Base-by-base conservation (phyloP, 2,888 invertebrate genomes). In the Phortica okadai region DNA sequence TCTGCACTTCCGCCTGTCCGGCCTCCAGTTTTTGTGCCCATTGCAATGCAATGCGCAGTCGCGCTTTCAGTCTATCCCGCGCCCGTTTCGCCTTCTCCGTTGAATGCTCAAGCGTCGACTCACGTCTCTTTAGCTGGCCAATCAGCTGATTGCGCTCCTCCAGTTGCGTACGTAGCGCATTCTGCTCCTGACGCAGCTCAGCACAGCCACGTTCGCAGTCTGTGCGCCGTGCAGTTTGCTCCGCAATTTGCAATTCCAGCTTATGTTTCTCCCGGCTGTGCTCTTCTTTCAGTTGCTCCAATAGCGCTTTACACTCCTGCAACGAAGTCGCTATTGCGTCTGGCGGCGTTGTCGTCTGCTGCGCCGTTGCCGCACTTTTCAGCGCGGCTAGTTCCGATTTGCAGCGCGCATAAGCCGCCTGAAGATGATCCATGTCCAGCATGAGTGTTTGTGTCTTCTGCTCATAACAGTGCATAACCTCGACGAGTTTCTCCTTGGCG, bases 221-320 rank as follows among this genome's bases (percentile, higher is more conserved):
- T 0, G 69, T 8, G n/a, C 80, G 79, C 5, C 79, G 77, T 58
- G 81, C 75, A 21, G 75, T 76, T 2, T 87, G 73, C 7, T 87
- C 83, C 5, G 75, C 78, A 11, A 87, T 75, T 56, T 84, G 85
- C 1, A 80, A 92, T 1, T 91, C 91, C 66, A 95, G 91, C 74
- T 94, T 93, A n/a, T 92, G 92, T 66, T 93, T 94, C 79, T 96
- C 96, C 82, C 93, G 93, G 69, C 94, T 93, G 87, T 96, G 96
- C 78, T 96, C 95, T 50, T 92, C 92, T 87, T 95, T 96, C 2
- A 96, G 89, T 84, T 96, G 95, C 89, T 96, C 96, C 80, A 96
- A 93, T 83, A 96, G 92, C 75, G 94, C 92, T 89, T 95, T 95
- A 83, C 96, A 96, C 86, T 96, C 95, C 70, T 95, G 94, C 0